A percentile compares a stretch with the other conserved stretches of the same genome.
These are phyloP conservation scores for Trachelus stipa DNA, from an alignment of 2,888 invertebrate species.

Conservation along the genomic window DNA sequence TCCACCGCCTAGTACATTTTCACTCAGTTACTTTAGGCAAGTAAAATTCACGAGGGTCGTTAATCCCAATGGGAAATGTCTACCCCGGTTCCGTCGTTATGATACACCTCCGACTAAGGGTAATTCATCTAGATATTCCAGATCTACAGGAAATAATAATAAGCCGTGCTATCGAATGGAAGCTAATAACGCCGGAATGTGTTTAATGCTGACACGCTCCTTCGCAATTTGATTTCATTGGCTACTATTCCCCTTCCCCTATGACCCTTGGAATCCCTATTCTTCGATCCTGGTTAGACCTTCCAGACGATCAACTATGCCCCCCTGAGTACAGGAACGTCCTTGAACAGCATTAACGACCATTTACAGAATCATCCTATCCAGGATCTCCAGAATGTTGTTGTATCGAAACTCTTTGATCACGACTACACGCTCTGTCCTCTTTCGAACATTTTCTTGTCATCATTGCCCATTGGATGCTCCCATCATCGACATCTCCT, in stretches of 20 bases:
- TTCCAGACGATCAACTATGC: not conserved
- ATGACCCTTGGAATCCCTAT: not conserved
- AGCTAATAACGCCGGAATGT: slow-evolving; percentile 60
- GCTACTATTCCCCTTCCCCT: not conserved
- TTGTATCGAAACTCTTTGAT: not conserved
- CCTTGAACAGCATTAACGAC: slow-evolving; percentile 60
- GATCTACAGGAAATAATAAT: not conserved
- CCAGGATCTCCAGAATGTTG: not conserved
- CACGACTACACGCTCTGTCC: not conserved
- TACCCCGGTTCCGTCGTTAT: not conserved
- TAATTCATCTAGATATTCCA: not conserved
- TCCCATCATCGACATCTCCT: slow-evolving; percentile 7
- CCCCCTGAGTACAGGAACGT: slow-evolving; percentile 30
- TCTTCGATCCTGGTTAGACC: not conserved
- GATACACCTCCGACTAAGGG: not conserved
- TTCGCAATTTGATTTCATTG: not conserved
- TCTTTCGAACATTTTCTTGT: not conserved
- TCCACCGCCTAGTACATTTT: not conserved
- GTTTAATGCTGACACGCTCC: slow-evolving; percentile 43
- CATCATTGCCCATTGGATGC: not conserved
- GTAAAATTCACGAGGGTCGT: not conserved
- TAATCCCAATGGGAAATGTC: not conserved
- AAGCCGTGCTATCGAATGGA: not conserved
- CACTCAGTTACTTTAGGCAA: not conserved
- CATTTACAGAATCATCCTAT: slow-evolving; percentile 58